These are phyloP conservation scores for Pocota personata DNA, from an alignment of 2,888 invertebrate genomes.

Conservation along the genomic window DNA sequence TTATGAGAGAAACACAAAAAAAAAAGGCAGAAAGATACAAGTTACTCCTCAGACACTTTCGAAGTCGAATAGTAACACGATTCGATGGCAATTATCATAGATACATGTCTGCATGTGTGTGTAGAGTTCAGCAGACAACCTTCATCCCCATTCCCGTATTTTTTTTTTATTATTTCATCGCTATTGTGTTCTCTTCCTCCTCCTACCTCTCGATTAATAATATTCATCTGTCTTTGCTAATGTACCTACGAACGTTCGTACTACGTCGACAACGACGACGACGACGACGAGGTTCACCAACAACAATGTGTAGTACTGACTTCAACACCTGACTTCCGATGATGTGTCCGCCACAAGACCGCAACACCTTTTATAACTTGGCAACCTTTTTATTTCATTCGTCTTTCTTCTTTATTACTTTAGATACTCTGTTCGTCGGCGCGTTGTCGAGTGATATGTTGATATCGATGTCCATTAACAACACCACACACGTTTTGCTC, in stretches of 20 bases:
- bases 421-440: conserved; percentile 31
- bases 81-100: conserved; percentile 49
- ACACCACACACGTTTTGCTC: conserved; percentile 43
- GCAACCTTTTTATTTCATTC: conserved; percentile 43
- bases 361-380: conserved; percentile 64
- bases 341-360: conserved; percentile 72
- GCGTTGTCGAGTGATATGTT: conserved; percentile 35
- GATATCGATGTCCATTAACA: conserved; percentile 52
- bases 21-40: conserved; percentile 31
- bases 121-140: conserved; percentile 73
- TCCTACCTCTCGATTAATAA: conserved; percentile 47
- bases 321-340: conserved; percentile 74
- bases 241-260: not conserved
- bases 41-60: conserved; percentile 62
- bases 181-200: conserved; percentile 57
- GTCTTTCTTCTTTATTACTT: conserved; percentile 43
- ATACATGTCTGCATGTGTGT: conserved; percentile 9
- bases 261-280: conserved; percentile 5
- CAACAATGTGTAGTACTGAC: conserved; percentile 46
- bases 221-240: conserved; percentile 44
- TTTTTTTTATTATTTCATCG: conserved; percentile 27
- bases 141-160: conserved; percentile 70
- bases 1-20: conserved; percentile 12
- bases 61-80: conserved; percentile 64
- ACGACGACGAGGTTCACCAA: too few relatives aligned